Percentiles rank a stretch among this genome's conserved stretches.
These are phyloP conservation scores for Chironomus striatipennis DNA, from an alignment of 1,140 invertebrate genomes.

Conservation along the genomic window DNA sequence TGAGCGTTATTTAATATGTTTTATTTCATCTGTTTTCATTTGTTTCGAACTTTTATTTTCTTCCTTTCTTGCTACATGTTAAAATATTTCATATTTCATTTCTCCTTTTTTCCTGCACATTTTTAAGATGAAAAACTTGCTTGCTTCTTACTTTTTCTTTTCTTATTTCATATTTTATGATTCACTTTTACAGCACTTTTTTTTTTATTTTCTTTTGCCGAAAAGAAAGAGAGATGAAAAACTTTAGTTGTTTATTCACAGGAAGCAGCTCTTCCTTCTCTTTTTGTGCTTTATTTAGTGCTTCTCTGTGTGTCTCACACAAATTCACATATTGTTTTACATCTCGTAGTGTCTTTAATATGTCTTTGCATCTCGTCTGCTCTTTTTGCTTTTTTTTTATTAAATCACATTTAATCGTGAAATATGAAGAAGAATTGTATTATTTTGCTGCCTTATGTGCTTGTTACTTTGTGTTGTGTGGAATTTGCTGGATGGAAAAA, in stretches of 20 bases:
- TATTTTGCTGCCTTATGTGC: neutral
- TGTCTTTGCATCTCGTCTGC: neutral
- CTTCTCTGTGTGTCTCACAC: neutral
- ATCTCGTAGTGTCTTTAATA: neutral
- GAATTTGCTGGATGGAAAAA: no score
- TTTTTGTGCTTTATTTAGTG: neutral
- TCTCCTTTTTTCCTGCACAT: neutral
- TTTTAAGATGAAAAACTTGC: neutral
- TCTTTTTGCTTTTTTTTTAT: neutral
- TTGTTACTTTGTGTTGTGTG: no score
- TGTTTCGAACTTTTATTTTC: neutral
- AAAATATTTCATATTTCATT: neutral
- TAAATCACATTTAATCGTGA: neutral
- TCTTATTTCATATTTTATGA: neutral
- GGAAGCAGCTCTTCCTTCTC: neutral
- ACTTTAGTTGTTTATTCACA: neutral
- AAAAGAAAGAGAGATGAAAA: neutral
- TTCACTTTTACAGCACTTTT: neutral
- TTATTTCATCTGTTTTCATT: constrained; percentile 16
- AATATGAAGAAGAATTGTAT: neutral
- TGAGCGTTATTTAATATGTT: constrained; percentile 21
- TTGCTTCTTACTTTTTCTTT: neutral
- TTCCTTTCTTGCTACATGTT: neutral
- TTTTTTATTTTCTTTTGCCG: neutral
- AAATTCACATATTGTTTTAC: constrained; percentile 2